Base-by-base conservation (phyloP, 2,797 vertebrate genomes). In the Epinephelus coioides region DNA sequence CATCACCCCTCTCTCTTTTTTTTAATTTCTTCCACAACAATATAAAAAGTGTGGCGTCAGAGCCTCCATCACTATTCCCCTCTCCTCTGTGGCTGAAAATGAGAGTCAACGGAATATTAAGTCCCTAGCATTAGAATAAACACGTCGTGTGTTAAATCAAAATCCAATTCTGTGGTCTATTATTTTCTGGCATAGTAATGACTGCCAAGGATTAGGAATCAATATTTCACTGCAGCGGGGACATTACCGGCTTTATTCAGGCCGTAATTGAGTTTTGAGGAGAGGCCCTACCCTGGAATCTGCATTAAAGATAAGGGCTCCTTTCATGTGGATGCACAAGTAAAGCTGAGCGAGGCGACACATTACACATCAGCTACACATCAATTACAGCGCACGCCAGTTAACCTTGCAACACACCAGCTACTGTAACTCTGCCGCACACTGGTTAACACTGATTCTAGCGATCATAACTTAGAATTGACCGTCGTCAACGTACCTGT, bases 161-260 rank as follows among this genome's bases (percentile, higher is more conserved):
- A 94, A 94, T 94, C 91, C 91, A 94, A 95, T 94, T 93, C 91
- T 94, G 92, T 94, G 92, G 77, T 94, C 94, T 94, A 94, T 95
- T 94, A 94, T 93, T 94, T 94, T 94, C 94, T 92, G 93, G 91
- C 93, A 92, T 93, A 90, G 91, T 94, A 94, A 94, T 94, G 91
- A 94, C 92, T 90, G 91, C 90, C 88, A 88, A 78, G 92, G 92
- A 94, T 94, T 92, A 94, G 90, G 92, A 92, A 95, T 94, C 94
- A 94, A 95, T 95, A 94, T 94, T 95, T 94, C 93, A 94, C 94
- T 90, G 88, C 90, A 88, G 92, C 85, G 70, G 86, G 89, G 92
- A 91, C 92, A 93, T 94, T 92, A 94, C 88, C 79, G 87, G 82
- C 91, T 94, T 94, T 93, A 94, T 95, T 93, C 93, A 89, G 91